Percentiles rank a stretch among this genome's conserved stretches.
These are phyloP conservation scores for Helogale parvula DNA, from an alignment of 2,113 vertebrate species.

Conservation along the genomic window DNA sequence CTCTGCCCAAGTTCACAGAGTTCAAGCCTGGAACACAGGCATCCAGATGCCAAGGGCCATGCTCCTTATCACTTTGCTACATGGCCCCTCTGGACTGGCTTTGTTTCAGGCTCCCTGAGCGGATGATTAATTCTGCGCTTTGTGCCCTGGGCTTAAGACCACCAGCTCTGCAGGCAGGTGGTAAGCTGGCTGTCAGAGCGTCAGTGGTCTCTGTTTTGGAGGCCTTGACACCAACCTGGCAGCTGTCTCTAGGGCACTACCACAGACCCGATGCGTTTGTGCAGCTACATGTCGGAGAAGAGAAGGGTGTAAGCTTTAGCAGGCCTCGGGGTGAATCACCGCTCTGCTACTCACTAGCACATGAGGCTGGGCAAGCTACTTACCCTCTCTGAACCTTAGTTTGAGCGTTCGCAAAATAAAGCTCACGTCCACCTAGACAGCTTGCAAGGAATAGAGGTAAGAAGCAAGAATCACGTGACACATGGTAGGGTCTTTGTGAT, in stretches of 20 bases:
- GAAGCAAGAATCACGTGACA: neutral
- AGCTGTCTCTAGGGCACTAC: neutral
- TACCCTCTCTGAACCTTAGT: neutral
- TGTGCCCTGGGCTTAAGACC: neutral
- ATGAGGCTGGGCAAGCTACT: neutral
- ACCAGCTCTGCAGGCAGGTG: neutral
- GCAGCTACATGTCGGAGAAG: neutral
- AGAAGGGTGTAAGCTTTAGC: neutral
- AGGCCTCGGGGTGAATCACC: neutral
- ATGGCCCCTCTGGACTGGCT: neutral
- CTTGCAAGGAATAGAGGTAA: neutral
- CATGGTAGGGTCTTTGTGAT: neutral
- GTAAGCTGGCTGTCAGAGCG: neutral
- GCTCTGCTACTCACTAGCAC: neutral
- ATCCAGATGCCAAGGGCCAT: neutral
- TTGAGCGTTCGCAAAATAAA: neutral
- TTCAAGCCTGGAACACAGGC: accelerated
- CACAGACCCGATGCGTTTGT: neutral
- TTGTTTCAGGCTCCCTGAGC: neutral
- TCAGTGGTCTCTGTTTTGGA: neutral
- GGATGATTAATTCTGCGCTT: neutral
- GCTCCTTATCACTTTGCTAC: neutral
- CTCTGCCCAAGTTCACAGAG: neutral
- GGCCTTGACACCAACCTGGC: neutral
- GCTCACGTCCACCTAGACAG: accelerated